Conservation (phyloP, 2,888 invertebrate species). For the Suillia variegata region DNA sequence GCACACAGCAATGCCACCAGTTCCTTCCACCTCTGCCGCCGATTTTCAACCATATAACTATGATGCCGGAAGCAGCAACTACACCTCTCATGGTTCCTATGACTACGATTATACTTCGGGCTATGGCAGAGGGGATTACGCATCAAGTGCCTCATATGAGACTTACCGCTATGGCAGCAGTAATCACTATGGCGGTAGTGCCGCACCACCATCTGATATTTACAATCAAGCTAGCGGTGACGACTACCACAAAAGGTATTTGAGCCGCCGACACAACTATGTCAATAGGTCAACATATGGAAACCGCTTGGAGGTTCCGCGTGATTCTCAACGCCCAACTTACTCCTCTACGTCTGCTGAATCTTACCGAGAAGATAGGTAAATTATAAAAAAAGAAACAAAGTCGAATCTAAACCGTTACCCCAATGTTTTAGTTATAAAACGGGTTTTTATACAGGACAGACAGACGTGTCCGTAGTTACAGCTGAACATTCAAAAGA, state of each 20-base stretch:
- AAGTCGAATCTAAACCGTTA: too few relatives aligned
- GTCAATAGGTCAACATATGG: slow-evolving; percentile 3
- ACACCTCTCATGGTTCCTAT: slow-evolving; percentile 20
- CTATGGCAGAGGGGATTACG: neutral
- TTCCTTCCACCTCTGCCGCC: neutral
- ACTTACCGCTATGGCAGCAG: neutral
- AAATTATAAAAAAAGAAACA: neutral
- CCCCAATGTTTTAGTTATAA: too few relatives aligned
- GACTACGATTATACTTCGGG: neutral
- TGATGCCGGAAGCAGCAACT: too few relatives aligned
- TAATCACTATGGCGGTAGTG: too few relatives aligned
- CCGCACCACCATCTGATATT: too few relatives aligned
- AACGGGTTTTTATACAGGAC: too few relatives aligned
- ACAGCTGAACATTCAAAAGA: too few relatives aligned
- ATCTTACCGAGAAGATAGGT: slow-evolving; percentile 8
- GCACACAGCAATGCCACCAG: slow-evolving; percentile 10
- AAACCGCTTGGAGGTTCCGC: slow-evolving; percentile 21
- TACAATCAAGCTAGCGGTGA: neutral
- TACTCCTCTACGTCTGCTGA: slow-evolving; percentile 9
- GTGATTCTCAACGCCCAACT: slow-evolving; percentile 17
- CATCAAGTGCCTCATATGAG: neutral
- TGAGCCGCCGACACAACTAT: neutral
- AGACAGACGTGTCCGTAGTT: too few relatives aligned
- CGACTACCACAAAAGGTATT: neutral
- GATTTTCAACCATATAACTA: too few relatives aligned